phyloP scores from a whole-genome alignment of 1,140 invertebrate genomes.

The Leptopilina clavipes region DNA sequence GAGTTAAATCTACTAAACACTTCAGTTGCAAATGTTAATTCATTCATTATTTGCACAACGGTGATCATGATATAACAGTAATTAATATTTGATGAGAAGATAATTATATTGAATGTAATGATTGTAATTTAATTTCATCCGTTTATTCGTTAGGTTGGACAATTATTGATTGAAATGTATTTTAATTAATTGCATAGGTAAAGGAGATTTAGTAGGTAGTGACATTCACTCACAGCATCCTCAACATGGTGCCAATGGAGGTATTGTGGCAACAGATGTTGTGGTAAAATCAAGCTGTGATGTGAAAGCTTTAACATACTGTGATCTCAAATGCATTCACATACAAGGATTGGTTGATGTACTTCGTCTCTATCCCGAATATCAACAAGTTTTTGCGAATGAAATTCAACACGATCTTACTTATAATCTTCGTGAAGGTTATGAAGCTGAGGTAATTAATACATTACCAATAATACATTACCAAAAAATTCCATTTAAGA shows the following conservation, averaged over 20 bases:
- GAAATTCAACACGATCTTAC: slow-evolving; percentile 97
- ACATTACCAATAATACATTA: no score
- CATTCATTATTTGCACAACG: no score
- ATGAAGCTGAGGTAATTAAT: slow-evolving; percentile 84
- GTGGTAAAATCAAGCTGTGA: slow-evolving; percentile 95
- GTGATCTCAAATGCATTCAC: slow-evolving; percentile 95
- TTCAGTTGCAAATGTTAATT: no score
- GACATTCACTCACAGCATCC: slow-evolving; percentile 88
- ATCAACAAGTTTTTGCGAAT: slow-evolving; percentile 92
- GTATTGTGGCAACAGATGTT: slow-evolving; percentile 79
- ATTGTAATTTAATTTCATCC: no score
- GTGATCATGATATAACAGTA: no score
- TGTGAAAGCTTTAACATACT: slow-evolving; percentile 95
- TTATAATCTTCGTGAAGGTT: slow-evolving; percentile 95
- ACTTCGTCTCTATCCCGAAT: slow-evolving; percentile 92
- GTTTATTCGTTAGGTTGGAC: no score
- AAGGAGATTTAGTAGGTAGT: slow-evolving; percentile 96
- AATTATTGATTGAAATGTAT: slow-evolving; percentile 22
- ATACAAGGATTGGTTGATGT: slow-evolving; percentile 93
- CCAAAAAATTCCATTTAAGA: no score
- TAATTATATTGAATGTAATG: no score
- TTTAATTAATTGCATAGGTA: slow-evolving; percentile 79
- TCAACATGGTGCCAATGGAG: slow-evolving; percentile 76
- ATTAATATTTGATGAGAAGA: no score
- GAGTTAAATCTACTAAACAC: no score